A percentile compares a stretch with the other conserved stretches of the same genome.
These are phyloP conservation scores for Patella caerulea DNA, from an alignment of 2,888 invertebrate species.

Conservation along the genomic window DNA sequence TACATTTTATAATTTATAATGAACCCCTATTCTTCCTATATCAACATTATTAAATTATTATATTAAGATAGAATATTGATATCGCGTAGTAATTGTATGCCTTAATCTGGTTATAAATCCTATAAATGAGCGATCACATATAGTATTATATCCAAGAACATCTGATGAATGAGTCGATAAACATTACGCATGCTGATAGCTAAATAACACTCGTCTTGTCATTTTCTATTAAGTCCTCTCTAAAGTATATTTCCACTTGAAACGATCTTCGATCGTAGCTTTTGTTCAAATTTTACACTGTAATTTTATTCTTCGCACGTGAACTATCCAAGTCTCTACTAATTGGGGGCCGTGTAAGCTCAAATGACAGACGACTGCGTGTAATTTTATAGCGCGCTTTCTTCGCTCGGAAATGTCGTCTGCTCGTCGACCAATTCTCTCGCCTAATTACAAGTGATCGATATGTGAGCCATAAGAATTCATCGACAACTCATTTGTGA, in stretches of 20 bases:
- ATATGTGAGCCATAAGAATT: constrained; percentile 22
- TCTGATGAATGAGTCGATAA: no score
- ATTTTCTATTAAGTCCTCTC: constrained; percentile 6
- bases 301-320: constrained; percentile 24
- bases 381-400: not conserved
- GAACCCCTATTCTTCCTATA: not conserved
- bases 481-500: constrained; percentile 10
- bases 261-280: not conserved
- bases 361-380: no score
- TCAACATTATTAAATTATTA: not conserved
- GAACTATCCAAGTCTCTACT: constrained; percentile 5
- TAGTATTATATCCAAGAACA: no score
- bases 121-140: no score
- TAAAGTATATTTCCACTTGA: constrained; percentile 12
- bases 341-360: constrained; percentile 15
- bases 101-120: no score
- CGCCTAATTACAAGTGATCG: constrained; percentile 38
- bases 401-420: not conserved
- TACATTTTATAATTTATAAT: not conserved
- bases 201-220: constrained; percentile 2
- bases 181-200: not conserved
- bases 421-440: constrained; percentile 26
- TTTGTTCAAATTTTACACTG: constrained; percentile 8
- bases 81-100: not conserved
- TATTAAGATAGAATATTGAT: not conserved